Percentiles rank a stretch among this genome's conserved stretches.
Conservation (phyloP, 2,888 invertebrate species). For the Scaptomyza polygonia region DNA sequence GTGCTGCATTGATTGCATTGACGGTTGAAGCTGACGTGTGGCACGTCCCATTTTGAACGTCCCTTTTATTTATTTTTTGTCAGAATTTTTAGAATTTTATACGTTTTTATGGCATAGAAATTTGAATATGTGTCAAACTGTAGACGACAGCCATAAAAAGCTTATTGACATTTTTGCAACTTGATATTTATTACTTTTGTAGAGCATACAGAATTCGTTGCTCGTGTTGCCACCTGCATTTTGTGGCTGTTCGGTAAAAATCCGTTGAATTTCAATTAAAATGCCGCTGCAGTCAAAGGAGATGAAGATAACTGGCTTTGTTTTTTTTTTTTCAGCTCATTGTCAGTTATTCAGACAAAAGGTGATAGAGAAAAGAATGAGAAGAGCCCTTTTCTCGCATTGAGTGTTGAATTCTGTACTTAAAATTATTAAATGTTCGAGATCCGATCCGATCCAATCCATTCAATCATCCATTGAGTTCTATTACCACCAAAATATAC, state of each 20-base stretch:
- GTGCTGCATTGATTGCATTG: slow-evolving; percentile 62
- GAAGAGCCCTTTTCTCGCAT: slow-evolving; percentile 4
- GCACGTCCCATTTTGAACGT: slow-evolving; percentile 18
- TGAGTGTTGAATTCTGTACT: slow-evolving; percentile 8
- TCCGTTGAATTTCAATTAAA: slow-evolving; percentile 67
- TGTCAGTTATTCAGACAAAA: slow-evolving; percentile 17
- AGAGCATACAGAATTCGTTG: slow-evolving; percentile 33
- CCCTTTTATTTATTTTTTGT: slow-evolving; percentile 10
- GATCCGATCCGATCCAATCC: too few relatives aligned
- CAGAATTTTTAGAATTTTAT: slow-evolving; percentile 14
- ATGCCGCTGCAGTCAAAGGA: slow-evolving; percentile 38
- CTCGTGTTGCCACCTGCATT: slow-evolving; percentile 27
- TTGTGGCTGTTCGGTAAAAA: slow-evolving; percentile 43
- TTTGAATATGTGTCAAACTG: not conserved
- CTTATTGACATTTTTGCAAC: not conserved
- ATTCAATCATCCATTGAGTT: not conserved
- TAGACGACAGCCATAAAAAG: not conserved
- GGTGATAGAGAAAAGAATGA: too few relatives aligned
- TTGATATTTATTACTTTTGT: not conserved
- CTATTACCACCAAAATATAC: not conserved
- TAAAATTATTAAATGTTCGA: slow-evolving; percentile 1
- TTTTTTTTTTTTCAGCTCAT: slow-evolving; percentile 42
- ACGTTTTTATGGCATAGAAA: slow-evolving; percentile 11
- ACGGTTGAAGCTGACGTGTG: slow-evolving; percentile 10
- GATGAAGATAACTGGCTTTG: slow-evolving; percentile 36